Evolutionary conservation across 2,888 invertebrate genomes (phyloP), one percentile per base, ranked within the genome.

Genomic region (Caenorhabditis macrosperma): DNA sequence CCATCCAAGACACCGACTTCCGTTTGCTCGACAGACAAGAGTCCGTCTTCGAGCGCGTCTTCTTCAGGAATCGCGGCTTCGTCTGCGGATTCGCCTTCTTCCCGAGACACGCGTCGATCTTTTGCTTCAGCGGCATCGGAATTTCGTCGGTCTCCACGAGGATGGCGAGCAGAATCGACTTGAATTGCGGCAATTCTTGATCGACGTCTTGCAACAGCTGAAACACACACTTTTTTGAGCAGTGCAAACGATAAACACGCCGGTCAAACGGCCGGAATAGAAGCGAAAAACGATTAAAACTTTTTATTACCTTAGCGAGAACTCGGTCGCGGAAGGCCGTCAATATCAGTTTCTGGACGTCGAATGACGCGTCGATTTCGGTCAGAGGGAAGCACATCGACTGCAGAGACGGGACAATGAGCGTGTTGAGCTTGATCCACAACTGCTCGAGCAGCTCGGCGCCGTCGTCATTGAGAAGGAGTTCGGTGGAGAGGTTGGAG

Each of bases 271-370:
- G 46, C 60, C 17, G 41, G 69, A 69, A 69, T 69, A 71, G 69
- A 69, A 71, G 59, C 50, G 54, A 55, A 54, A 33, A 44, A 46
- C 54, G 28, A 17, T 50, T 44, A 60, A 59, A 50, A 54, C 50
- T 30, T 68, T 64, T 72, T 33, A 72, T 64, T 72, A 81, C 81
- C 77, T 81, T 81, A 30, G 72, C 72, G 26, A 83, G 72, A 61
- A 83, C 83, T 59, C 79, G 66, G 68, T 83, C 83, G 33, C 83
- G 76, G 68, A 83, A 83, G 48, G 81, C 79, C 30, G 83, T 71
- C 52, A 83, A 63, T 44, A 83, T 81, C 17, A 74, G 64, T n/a
- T 66, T 66, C 22, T 81, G 76, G 52, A 81, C 81, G 55, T 83
- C 77, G 60, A 83, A 83, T 46, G 64, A 59, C 33, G 41, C 28